Evolutionary conservation across 2,888 invertebrate genomes (phyloP).

Genomic region (Eremobia ochroleuca): DNA sequence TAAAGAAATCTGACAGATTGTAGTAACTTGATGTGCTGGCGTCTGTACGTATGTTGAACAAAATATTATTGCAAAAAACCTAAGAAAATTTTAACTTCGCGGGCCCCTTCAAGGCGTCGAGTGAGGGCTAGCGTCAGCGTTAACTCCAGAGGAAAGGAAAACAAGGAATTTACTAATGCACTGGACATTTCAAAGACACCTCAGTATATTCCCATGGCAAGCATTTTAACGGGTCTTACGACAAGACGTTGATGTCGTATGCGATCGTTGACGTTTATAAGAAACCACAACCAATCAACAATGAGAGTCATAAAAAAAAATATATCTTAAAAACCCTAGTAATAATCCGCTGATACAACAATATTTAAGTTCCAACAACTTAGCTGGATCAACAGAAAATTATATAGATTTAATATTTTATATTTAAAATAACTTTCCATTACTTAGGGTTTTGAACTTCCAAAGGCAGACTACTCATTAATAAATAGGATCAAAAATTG

Average conservation of each 20-base stretch:
- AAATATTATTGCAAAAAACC: background rate
- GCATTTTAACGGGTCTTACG: background rate
- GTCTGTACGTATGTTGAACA: background rate
- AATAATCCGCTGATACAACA: background rate
- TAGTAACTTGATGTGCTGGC: too few relatives aligned
- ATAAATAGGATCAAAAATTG: conserved; percentile 1
- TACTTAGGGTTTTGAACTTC: conserved; percentile 18
- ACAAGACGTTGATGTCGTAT: background rate
- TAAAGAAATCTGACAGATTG: too few relatives aligned
- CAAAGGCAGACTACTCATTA: conserved; percentile 16
- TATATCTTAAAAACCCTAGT: background rate
- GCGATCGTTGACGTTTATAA: background rate
- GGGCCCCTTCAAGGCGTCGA: background rate
- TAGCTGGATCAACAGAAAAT: conserved; percentile 1
- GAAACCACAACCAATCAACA: background rate
- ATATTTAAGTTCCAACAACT: background rate
- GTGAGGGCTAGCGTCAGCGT: background rate
- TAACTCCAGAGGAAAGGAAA: background rate
- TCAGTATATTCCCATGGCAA: background rate
- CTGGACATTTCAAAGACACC: background rate
- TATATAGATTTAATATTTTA: background rate
- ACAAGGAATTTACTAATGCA: too few relatives aligned
- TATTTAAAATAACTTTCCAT: conserved; percentile 16
- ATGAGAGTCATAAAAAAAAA: background rate
- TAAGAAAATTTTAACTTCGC: background rate